Base-by-base conservation (phyloP, 1,140 invertebrate species). In the Aricia agestis region DNA sequence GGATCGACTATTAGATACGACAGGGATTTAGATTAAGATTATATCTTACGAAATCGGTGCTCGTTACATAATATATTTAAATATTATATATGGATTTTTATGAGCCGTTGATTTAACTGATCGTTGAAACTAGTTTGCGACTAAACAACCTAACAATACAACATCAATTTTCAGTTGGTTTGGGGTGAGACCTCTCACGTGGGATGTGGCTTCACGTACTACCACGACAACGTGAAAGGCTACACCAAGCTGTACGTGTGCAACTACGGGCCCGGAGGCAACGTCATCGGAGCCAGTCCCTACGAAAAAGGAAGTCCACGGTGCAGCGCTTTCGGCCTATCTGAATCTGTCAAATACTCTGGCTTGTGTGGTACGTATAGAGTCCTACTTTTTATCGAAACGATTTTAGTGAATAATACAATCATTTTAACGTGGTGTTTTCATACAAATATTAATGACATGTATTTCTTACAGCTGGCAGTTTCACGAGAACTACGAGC, bases 171-270 rank as follows among this genome's bases (percentile, higher is more conserved):
- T 63, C 82, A 96, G 95, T 89, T 97, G 77, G 94, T 96, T 42
- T 97, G 96, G 96, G 94, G 94, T 69, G 94, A 96, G 78, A 96
- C 96, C 6, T 94, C 95, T 78, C 89, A 95, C 63, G 93, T 97
- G 36, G 96, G 96, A 36, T 97, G 96, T 84, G 96, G 96, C 18
- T 97, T 95, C 82, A 93, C 95, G 0, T 96, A 95, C 87, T 97
- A 95, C 86, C 95, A 95, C 75, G 95, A 96, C 73, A 92, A 93
- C 1, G 73, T 90, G 2, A 87, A 93, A 73, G 95, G 95, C 61
- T 96, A 96, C 83, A 96, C 95, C 70, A 97, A 97, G 88, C 93
- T 96, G 69, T 97, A 97, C 83, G 95, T 97, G 13, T 97, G 96
- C 92, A 97, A 97, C 91, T 97, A 97, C 82, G 96, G 96, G 70